A percentile compares a stretch with the other conserved stretches of the same genome.
phyloP scores from a whole-genome alignment of 2,113 vertebrate genomes.

The Saguinus imperator region DNA sequence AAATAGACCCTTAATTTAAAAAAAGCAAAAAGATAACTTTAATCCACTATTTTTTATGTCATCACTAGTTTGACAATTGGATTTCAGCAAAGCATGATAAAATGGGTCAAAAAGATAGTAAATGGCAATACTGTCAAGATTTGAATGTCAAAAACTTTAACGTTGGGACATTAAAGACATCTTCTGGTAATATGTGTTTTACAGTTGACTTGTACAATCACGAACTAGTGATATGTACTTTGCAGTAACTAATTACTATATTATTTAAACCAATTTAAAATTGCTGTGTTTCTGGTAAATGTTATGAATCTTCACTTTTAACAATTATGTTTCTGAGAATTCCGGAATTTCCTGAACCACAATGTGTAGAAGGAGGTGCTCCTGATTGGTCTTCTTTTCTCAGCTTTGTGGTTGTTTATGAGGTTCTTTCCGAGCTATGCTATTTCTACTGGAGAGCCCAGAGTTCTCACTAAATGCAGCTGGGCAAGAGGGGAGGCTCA shows the following conservation, averaged over 20 bases:
- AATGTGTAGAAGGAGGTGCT: neutral
- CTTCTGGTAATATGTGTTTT: neutral
- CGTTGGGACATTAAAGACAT: neutral
- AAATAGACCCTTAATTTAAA: neutral
- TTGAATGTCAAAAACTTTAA: neutral
- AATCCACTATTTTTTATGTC: neutral
- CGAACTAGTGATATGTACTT: conserved; percentile 16
- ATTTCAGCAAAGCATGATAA: neutral
- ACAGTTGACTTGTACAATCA: neutral
- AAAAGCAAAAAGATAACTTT: neutral
- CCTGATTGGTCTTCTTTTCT: conserved; percentile 2
- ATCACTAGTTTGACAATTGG: neutral
- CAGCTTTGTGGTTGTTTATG: neutral
- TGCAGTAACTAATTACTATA: neutral
- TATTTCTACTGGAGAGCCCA: neutral
- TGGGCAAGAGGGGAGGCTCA: neutral
- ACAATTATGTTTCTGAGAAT: conserved; percentile 64
- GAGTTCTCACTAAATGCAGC: neutral
- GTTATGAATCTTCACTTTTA: conserved; percentile 36
- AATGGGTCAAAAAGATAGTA: neutral
- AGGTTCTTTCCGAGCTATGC: conserved; percentile 4
- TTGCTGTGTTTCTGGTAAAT: neutral
- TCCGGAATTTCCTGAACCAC: conserved; percentile 69
- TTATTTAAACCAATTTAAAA: conserved; percentile 14
- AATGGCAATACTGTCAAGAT: neutral